Evolutionary conservation across 2,113 vertebrate species (phyloP).

Genomic region (Oryzias melastigma): DNA sequence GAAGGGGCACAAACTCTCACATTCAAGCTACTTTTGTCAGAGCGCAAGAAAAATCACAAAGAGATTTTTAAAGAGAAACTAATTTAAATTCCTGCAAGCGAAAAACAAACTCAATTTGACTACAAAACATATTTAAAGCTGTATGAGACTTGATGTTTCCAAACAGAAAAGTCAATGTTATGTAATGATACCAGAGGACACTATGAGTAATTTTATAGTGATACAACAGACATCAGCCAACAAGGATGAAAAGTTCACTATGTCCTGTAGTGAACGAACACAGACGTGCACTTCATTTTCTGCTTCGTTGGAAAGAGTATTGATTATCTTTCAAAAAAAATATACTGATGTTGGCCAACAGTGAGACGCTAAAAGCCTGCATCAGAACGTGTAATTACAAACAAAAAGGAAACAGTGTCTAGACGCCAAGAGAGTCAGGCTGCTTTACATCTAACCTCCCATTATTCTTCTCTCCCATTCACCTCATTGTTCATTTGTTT

Average conservation of each 20-base stretch:
- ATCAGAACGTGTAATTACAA: not conserved
- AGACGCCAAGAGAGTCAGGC: no score
- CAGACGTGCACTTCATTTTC: constrained; percentile 61
- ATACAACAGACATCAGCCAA: constrained; percentile 52
- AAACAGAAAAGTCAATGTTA: constrained; percentile 15
- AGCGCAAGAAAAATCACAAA: not conserved
- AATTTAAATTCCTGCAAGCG: constrained; percentile 5
- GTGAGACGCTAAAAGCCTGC: not conserved
- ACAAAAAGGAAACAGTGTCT: not conserved
- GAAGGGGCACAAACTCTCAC: no score
- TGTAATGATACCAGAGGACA: constrained; percentile 19
- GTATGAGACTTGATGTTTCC: constrained; percentile 21
- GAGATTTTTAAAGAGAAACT: not conserved
- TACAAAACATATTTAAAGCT: constrained; percentile 9
- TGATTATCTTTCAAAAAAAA: constrained; percentile 38
- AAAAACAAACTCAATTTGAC: constrained; percentile 23
- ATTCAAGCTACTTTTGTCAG: no score
- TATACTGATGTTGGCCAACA: constrained; percentile 23
- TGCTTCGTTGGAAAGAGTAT: constrained; percentile 67
- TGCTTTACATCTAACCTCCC: no score
- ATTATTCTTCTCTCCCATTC: no score
- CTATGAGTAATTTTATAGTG: constrained; percentile 37
- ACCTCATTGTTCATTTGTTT: no score
- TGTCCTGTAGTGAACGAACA: constrained; percentile 47
- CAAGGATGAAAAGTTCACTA: constrained; percentile 53